Evolutionary conservation across 1,140 invertebrate species (phyloP), one percentile per base, ranked within the genome.

Genomic region (Propsilocerus akamusi): DNA sequence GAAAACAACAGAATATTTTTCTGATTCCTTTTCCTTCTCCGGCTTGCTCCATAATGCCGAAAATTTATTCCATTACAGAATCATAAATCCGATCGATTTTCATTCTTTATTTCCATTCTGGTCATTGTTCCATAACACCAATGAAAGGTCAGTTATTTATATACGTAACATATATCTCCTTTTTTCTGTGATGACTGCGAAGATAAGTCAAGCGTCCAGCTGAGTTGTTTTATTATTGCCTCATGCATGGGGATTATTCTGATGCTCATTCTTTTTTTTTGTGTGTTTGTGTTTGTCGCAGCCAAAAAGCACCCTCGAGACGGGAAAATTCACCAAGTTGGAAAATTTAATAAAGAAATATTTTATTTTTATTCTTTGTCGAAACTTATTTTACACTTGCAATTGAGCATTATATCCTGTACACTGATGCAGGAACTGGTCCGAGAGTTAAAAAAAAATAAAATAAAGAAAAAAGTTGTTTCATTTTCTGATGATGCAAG

Each of bases 121-220:
- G 17, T 41, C 34, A 41, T 41, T 41, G 34, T 20, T 41, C n/a
- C 34, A 41, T 20, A 41, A 20, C 17, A 41, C n/a, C 32, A 37
- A 37, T 41, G 34, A 41, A 41, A 41, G 34, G 34, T 41, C 34
- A 41, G 34, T 41, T 41, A 41, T 41, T 41, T 41, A 41, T 41
- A 41, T 41, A 41, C 22, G 34, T 41, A 20, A 41, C 17, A n/a
- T n/a, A n/a, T n/a, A n/a, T n/a, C n/a, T n/a, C n/a, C n/a, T n/a
- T n/a, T n/a, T n/a, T n/a, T 41, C 14, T 17, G 17, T 41, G 34
- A 41, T 20, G 34, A 41, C 34, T 41, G 32, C 32, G 14, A 20
- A 41, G 34, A 41, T 41, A 41, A 41, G 34, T 41, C 34, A 41
- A 41, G 34, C 34, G 17, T 41, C 34, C 34, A 41, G 34, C 34